A percentile compares a stretch with the other conserved stretches of the same genome.
phyloP scores from a whole-genome alignment of 1,140 invertebrate species.

The Leptopilina clavipes region DNA sequence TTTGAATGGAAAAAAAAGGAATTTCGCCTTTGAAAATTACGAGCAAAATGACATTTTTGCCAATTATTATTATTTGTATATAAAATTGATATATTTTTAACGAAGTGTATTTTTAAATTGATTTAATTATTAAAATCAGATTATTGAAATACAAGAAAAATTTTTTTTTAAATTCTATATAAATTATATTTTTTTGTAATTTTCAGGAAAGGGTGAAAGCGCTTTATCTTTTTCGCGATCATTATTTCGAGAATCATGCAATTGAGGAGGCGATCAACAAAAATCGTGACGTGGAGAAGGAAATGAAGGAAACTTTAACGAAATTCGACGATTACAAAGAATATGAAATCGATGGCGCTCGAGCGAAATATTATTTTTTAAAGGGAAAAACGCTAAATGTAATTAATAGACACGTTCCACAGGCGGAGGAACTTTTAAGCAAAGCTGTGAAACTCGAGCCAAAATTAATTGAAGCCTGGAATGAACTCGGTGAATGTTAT shows the following conservation, averaged over 20 bases:
- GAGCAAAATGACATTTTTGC: too few relatives aligned
- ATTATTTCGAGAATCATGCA: slow-evolving; percentile 86
- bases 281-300: slow-evolving; percentile 79
- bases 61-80: too few relatives aligned
- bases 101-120: too few relatives aligned
- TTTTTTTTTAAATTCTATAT: too few relatives aligned
- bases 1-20: too few relatives aligned
- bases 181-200: slow-evolving; percentile 38
- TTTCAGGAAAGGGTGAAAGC: slow-evolving; percentile 80
- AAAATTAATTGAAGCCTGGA: slow-evolving; percentile 89
- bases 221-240: slow-evolving; percentile 83
- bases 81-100: too few relatives aligned
- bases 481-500: slow-evolving; percentile 91
- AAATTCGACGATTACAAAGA: slow-evolving; percentile 83
- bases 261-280: slow-evolving; percentile 82
- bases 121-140: too few relatives aligned
- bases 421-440: slow-evolving; percentile 84
- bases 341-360: slow-evolving; percentile 76
- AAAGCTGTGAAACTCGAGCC: slow-evolving; percentile 92
- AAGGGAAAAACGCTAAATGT: slow-evolving; percentile 87
- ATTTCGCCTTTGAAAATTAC: too few relatives aligned
- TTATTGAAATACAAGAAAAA: too few relatives aligned
- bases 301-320: slow-evolving; percentile 79
- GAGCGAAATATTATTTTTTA: slow-evolving; percentile 83
- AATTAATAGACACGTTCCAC: slow-evolving; percentile 79